A percentile compares a stretch with the other conserved stretches of the same genome.
Evolutionary conservation across 2,113 vertebrate genomes (phyloP).

Genomic region (Laticauda colubrina): DNA sequence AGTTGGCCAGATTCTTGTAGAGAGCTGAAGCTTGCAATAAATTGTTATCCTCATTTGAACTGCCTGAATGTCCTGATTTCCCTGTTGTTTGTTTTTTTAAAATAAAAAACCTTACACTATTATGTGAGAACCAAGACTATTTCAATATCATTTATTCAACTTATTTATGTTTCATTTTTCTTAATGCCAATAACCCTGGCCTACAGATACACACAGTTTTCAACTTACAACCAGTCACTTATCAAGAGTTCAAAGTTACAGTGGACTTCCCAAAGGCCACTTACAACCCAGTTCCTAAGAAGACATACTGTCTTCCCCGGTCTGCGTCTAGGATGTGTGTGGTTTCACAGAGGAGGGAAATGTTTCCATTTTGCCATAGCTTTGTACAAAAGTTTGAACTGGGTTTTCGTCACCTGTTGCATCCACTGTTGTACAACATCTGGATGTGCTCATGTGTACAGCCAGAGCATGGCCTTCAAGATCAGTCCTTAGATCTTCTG

Average conservation of each 20-base stretch:
- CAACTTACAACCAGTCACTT: not conserved
- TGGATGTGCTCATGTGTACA: not conserved
- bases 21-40: too few relatives aligned
- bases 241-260: not conserved
- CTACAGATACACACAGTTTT: not conserved
- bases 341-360: not conserved
- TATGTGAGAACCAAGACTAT: not conserved
- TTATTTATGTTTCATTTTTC: not conserved
- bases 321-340: not conserved
- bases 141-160: not conserved
- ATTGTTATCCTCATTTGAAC: too few relatives aligned
- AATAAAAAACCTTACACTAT: not conserved
- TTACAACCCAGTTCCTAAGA: not conserved
- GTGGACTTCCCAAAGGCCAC: too few relatives aligned
- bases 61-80: too few relatives aligned
- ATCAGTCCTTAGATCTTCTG: not conserved
- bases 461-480: not conserved
- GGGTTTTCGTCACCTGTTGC: constrained; percentile 25
- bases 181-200: not conserved
- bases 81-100: too few relatives aligned
- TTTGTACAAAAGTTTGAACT: not conserved
- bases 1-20: too few relatives aligned
- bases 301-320: not conserved
- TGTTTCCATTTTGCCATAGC: constrained; percentile 29
- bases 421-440: not conserved